Percentiles rank a stretch among this genome's conserved stretches.
Conservation (phyloP, 2,888 invertebrate genomes). For the Nineta flava region DNA sequence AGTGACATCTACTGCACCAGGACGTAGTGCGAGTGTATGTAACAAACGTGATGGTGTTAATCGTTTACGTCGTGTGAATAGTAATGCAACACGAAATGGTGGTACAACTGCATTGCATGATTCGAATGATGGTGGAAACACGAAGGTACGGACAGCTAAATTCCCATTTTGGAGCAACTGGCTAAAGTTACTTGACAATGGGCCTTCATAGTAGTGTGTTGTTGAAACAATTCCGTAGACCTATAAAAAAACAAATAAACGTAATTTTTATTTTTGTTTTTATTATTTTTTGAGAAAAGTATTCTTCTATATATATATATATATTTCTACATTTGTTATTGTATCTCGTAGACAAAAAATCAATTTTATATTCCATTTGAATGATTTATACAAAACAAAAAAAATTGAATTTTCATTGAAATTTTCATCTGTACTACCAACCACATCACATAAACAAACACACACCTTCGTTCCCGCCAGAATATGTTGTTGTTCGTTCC, state of each 20-base stretch:
- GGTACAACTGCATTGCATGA: constrained; percentile 19
- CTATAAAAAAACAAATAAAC: constrained; percentile 27
- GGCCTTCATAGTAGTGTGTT: constrained; percentile 28
- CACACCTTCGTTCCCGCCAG: constrained; percentile 16
- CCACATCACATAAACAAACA: constrained; percentile 4
- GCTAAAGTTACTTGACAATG: constrained; percentile 42
- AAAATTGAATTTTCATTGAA: background rate
- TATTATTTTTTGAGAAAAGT: constrained; percentile 13
- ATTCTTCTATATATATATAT: constrained; percentile 3
- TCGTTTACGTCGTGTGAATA: constrained; percentile 21
- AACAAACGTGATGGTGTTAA: constrained; percentile 8
- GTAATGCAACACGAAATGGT: constrained; percentile 25
- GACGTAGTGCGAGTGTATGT: constrained; percentile 14
- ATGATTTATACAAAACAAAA: background rate
- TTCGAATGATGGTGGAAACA: constrained; percentile 23
- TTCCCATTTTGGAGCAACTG: constrained; percentile 49
- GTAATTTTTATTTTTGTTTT: constrained; percentile 24
- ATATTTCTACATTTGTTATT: constrained; percentile 5
- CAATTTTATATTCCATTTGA: background rate
- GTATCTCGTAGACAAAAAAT: background rate
- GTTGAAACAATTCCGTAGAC: constrained; percentile 21
- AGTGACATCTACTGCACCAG: constrained; percentile 19
- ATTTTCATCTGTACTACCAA: too few relatives aligned
- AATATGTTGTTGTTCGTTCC: constrained; percentile 11
- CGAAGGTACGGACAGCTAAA: constrained; percentile 55